These are phyloP conservation scores for Elephas maximus DNA, from an alignment of 2,113 vertebrate genomes.

Conservation along the genomic window DNA sequence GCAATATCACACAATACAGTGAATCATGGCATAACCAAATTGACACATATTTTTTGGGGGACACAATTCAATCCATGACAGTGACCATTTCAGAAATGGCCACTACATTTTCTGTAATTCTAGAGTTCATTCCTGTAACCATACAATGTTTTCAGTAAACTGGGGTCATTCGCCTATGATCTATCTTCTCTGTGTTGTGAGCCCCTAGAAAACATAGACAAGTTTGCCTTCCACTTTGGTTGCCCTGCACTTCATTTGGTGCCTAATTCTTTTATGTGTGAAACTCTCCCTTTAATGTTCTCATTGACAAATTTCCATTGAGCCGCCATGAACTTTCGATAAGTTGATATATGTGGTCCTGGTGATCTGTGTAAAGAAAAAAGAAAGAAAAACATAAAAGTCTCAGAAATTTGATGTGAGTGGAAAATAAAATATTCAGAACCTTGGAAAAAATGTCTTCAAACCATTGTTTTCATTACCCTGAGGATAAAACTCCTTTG, in stretches of 20 bases:
- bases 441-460: background rate
- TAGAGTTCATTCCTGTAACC: rapidly evolving
- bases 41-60: no score
- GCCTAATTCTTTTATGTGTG: background rate
- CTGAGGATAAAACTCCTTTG: conserved; percentile 21
- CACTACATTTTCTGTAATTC: background rate
- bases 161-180: background rate
- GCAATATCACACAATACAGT: no score
- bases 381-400: background rate
- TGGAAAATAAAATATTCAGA: conserved; percentile 42
- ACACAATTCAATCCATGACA: no score
- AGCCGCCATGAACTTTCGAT: background rate
- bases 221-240: background rate
- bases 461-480: background rate
- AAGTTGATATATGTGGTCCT: background rate
- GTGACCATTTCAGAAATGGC: background rate
- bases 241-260: background rate
- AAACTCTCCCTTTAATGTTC: background rate
- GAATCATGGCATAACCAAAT: no score
- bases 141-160: background rate
- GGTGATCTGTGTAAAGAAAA: background rate
- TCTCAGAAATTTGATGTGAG: background rate
- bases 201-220: background rate
- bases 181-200: background rate
- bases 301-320: background rate